A percentile compares a stretch with the other conserved stretches of the same genome.
Evolutionary conservation across 2,113 vertebrate species (phyloP).

Genomic region (Ictalurus furcatus): DNA sequence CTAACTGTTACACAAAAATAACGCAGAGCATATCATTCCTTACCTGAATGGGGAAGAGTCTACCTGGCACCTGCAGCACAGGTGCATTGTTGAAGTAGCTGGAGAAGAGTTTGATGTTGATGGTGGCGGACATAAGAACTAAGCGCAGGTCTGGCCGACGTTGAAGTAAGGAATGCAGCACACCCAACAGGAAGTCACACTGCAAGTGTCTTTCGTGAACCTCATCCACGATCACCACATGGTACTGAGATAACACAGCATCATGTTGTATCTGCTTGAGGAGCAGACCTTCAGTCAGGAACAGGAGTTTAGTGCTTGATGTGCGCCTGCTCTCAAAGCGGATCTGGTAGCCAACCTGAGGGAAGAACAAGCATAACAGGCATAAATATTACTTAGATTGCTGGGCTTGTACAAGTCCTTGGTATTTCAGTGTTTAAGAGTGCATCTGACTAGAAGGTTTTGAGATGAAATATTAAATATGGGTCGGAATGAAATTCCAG

Average conservation of each 20-base stretch:
- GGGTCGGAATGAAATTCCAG: neutral
- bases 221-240: slow-evolving; percentile 84
- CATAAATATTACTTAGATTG: neutral
- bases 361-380: neutral
- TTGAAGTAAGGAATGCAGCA: slow-evolving; percentile 77
- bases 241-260: slow-evolving; percentile 70
- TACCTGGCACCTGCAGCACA: slow-evolving; percentile 88
- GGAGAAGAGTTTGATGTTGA: slow-evolving; percentile 89
- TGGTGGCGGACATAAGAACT: slow-evolving; percentile 93
- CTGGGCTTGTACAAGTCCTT: neutral
- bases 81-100: slow-evolving; percentile 80
- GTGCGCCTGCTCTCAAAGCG: slow-evolving; percentile 87
- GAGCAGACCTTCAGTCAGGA: slow-evolving; percentile 89
- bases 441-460: neutral
- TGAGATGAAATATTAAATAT: no score
- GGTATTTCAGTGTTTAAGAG: neutral
- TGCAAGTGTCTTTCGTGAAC: slow-evolving; percentile 91
- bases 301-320: slow-evolving; percentile 78
- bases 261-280: slow-evolving; percentile 87
- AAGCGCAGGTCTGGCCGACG: slow-evolving; percentile 77
- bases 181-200: slow-evolving; percentile 85
- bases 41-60: slow-evolving; percentile 89
- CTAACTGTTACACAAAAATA: neutral
- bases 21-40: neutral
- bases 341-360: slow-evolving; percentile 90